Evolutionary conservation across 2,113 vertebrate genomes (phyloP).

Genomic region (Ploceus nigricollis): DNA sequence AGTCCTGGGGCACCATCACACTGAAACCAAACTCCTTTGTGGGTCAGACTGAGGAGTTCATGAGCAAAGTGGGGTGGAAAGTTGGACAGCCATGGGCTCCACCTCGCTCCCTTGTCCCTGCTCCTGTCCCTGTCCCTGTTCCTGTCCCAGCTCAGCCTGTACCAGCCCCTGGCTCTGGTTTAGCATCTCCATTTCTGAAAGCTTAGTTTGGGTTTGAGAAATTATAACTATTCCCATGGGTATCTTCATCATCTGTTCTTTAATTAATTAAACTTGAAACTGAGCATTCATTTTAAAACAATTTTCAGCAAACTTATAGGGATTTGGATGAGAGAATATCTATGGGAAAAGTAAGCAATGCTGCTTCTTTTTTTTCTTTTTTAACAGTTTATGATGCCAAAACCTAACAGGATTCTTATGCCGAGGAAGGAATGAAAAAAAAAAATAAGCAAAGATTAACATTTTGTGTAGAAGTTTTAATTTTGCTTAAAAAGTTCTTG

Average conservation of each 20-base stretch:
- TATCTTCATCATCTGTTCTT: background rate
- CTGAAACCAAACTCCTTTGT: background rate
- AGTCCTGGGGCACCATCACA: background rate
- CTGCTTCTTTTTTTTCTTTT: background rate
- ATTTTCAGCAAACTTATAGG: background rate
- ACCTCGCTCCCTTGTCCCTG: background rate
- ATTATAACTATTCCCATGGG: background rate
- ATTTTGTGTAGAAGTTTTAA: background rate
- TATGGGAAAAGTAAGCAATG: background rate
- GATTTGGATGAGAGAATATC: background rate
- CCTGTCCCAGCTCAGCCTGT: background rate
- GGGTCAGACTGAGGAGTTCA: background rate
- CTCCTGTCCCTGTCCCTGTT: background rate
- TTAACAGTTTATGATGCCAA: background rate
- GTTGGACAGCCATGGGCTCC: background rate
- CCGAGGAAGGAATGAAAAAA: background rate
- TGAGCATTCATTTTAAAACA: background rate
- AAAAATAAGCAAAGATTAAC: background rate
- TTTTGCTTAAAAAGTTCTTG: background rate
- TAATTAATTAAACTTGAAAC: background rate
- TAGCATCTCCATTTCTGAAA: background rate
- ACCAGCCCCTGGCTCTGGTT: background rate
- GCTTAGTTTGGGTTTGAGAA: background rate
- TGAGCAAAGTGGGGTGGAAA: background rate
- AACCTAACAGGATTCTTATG: background rate